These are phyloP conservation scores for Speoplatyrhinus poulsoni DNA, from an alignment of 2,113 vertebrate genomes.

Conservation along the genomic window DNA sequence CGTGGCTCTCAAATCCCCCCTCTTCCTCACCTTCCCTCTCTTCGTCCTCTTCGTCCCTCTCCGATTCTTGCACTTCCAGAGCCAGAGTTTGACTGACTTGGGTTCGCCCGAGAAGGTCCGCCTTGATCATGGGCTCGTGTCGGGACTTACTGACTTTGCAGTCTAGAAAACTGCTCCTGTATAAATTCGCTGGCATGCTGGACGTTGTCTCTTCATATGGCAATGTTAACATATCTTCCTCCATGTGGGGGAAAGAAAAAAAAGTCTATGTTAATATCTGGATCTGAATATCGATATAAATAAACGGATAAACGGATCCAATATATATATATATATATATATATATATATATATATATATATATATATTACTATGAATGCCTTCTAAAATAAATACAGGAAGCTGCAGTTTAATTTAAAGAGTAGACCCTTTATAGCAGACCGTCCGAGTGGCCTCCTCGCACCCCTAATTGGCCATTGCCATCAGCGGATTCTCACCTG, in stretches of 20 bases:
- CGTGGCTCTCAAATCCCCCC: constrained; percentile 80
- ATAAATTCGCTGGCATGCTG: constrained; percentile 83
- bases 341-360: neutral
- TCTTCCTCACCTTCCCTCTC: constrained; percentile 77
- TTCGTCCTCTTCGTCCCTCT: constrained; percentile 72
- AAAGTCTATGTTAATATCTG: constrained; percentile 31
- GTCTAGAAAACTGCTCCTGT: constrained; percentile 86
- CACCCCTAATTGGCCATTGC: no score
- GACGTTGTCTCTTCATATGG: constrained; percentile 86
- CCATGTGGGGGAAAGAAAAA: constrained; percentile 69
- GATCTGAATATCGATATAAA: neutral
- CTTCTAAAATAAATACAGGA: no score
- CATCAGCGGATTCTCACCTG: constrained; percentile 9
- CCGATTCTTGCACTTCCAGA: constrained; percentile 76
- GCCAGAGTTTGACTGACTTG: constrained; percentile 71
- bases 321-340: neutral
- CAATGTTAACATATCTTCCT: constrained; percentile 87
- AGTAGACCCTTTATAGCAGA: no score
- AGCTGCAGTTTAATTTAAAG: no score
- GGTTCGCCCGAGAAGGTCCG: constrained; percentile 77
- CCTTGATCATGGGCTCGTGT: constrained; percentile 62
- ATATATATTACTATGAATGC: neutral
- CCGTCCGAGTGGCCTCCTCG: no score
- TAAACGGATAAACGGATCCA: neutral
- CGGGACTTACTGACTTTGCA: constrained; percentile 79